Evolutionary conservation across 1,140 invertebrate species (phyloP).

Genomic region (Amyelois transitella): DNA sequence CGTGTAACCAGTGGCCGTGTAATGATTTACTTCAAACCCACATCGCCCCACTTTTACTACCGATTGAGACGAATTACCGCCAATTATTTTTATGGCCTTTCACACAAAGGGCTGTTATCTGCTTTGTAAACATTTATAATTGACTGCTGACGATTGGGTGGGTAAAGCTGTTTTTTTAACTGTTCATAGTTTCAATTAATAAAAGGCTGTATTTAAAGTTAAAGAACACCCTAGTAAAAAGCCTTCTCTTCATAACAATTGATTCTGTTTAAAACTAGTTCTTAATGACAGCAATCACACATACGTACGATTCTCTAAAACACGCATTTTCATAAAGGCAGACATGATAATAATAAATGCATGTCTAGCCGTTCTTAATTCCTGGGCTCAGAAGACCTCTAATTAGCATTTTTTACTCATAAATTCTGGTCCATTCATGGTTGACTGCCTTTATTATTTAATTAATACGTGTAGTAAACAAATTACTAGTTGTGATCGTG

Average conservation of each 20-base stretch:
- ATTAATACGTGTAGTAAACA: slow-evolving; percentile 1
- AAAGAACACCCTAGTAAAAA: too few relatives aligned
- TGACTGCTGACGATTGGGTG: slow-evolving; percentile 20
- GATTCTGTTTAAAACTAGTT: too few relatives aligned
- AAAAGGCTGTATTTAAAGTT: too few relatives aligned
- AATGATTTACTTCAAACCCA: slow-evolving; percentile 14
- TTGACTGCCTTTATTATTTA: background rate
- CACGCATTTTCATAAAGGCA: too few relatives aligned
- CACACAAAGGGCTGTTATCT: slow-evolving; percentile 51
- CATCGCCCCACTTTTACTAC: slow-evolving; percentile 33
- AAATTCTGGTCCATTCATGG: slow-evolving; percentile 14
- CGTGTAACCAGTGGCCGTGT: slow-evolving; percentile 9
- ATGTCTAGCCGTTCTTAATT: slow-evolving; percentile 8
- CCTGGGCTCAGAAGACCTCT: slow-evolving; percentile 14
- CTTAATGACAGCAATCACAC: too few relatives aligned
- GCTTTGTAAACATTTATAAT: slow-evolving; percentile 49
- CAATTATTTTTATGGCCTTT: slow-evolving; percentile 52
- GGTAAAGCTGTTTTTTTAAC: too few relatives aligned
- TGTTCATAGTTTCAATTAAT: too few relatives aligned
- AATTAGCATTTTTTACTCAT: slow-evolving; percentile 36
- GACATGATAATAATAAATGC: too few relatives aligned
- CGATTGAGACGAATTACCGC: slow-evolving; percentile 52
- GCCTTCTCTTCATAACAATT: too few relatives aligned
- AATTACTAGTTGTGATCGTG: background rate
- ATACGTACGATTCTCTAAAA: too few relatives aligned